Evolutionary conservation across 2,797 vertebrate genomes (phyloP), one percentile per base, ranked within the genome.

Genomic region (Caiman crocodilus): DNA sequence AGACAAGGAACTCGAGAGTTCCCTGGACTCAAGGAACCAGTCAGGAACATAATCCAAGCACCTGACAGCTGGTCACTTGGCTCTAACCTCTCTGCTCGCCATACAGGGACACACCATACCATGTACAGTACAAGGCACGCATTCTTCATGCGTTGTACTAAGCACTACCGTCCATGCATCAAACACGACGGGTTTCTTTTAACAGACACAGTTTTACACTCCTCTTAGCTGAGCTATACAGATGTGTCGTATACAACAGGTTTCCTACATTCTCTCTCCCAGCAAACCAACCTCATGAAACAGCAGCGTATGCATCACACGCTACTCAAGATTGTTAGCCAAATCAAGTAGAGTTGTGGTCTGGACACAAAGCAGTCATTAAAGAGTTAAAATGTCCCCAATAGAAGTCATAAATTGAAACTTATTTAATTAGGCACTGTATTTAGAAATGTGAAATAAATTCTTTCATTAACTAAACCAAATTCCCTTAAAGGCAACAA

Each of bases 401-500:
- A 90, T 96, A 96, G 94, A 97, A 98, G 96, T 97, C 95, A 63
- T 86, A 97, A 97, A 97, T 94, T 97, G 96, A 97, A 97, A 97
- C 95, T 97, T 97, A 97, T 97, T 98, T 98, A 98, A 98, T 98
- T 98, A 98, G 97, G 94, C 97, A 98, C 95, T 96, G 92, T 96
- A 97, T 97, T 96, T 84, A 89, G 95, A 82, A 89, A 89, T 96
- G 97, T 88, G 92, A 98, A 98, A 97, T 97, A 98, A 98, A 98
- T 96, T 97, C 94, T 98, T 98, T 98, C 97, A 98, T 98, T 98
- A 98, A 97, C 97, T 96, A 97, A 98, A 98, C 96, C 96, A 97
- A 98, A 98, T 97, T 98, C 97, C 97, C 98, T 98, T 98, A 97
- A 98, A 98, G 98, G 98, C 98, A 98, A 98, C 97, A 98, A 98